Base-by-base conservation (phyloP, 1,140 invertebrate genomes). In the Proales similis region DNA sequence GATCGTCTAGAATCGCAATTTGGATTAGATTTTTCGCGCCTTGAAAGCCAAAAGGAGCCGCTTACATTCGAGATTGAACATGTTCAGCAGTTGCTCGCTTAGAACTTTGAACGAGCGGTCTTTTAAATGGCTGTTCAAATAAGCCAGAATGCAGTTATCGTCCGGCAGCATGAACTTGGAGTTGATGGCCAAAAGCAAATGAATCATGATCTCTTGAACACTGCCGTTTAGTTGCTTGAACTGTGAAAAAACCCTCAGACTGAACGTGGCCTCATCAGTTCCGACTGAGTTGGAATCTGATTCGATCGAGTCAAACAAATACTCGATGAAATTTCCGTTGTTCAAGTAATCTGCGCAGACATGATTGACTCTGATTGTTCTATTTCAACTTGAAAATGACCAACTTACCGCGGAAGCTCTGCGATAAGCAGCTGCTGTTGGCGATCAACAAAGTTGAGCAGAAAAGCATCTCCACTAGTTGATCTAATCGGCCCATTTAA, bases 31-130 rank as follows among this genome's bases (percentile, higher is more conserved):
- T 46, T 19, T 17, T 46, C 27, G 11, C 5, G 24, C 27, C 11
- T 11, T 29, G 32, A 4, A 24, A 9, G 27, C 12, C 4, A 48
- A 24, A 45, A 45, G 26, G 26, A 2, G 11, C 2, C 26, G 22
- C 14, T 36, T 57, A 57, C 51, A 14, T n/a, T 57, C 51, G 6
- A 26, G 11, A 26, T 57, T 57, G 5, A 57, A 57, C 29, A 42
- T 27, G 20, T 5, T 27, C 19, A 57, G n/a, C 14, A 57, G 14
- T 27, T 57, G 39, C 45, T 57, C 51, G 32, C 51, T 39, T 17
- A 57, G 19, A 57, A 22, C 32, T 24, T 38, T 26, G 30, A 27
- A 30, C 17, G 48, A 49, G 6, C 33, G 2, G 27, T n/a, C 17
- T 38, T 42, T 17, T 2, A 12, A 19, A 14, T 24, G 9, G 19